Evolutionary conservation across 2,888 invertebrate genomes (phyloP), one percentile per base, ranked within the genome.

Genomic region (Leistus spinibarbis): DNA sequence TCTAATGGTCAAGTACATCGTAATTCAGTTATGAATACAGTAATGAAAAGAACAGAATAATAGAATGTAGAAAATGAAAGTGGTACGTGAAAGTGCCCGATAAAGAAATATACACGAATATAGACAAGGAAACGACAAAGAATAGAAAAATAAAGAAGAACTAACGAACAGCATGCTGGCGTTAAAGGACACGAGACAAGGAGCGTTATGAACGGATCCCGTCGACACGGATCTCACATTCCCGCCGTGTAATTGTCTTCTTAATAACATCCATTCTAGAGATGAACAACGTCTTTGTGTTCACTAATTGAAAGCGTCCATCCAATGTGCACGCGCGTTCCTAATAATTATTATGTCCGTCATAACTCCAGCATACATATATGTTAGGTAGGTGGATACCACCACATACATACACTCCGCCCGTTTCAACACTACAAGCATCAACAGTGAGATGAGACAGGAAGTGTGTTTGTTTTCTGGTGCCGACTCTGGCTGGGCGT

Each of bases 231-330:
- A 60, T 60, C 60, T 74, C 74, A 62, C 74, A 74, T 74, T 74
- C 74, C 74, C 74, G 53, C 74, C 71, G 60, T 62, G 74, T 74
- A 74, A 74, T 74, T 74, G 74, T 74, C 74, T 74, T 74, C 74
- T 74, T 74, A 74, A 74, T 74, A 74, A 74, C 74, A 74, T 74
- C 74, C 74, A 74, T 74, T 74, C 74, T 74, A 62, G 56, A 74
- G 74, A 74, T 74, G 74, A 74, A 74, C 74, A 74, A 66, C 72
- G 74, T 74, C 74, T 74, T 74, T 74, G 74, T 74, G 74, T 56
- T 67, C 74, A 62, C 68, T 74, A 74, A 74, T 74, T 74, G 74
- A 74, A 74, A 67, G 74, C 64, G 64, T 64, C 64, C 64, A 64
- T 20, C 74, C 67, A 67, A 40, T 19, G 62, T 53, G 67, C 67